Evolutionary conservation across 2,888 invertebrate genomes (phyloP).

Genomic region (Himalopsyche kuldschensis): DNA sequence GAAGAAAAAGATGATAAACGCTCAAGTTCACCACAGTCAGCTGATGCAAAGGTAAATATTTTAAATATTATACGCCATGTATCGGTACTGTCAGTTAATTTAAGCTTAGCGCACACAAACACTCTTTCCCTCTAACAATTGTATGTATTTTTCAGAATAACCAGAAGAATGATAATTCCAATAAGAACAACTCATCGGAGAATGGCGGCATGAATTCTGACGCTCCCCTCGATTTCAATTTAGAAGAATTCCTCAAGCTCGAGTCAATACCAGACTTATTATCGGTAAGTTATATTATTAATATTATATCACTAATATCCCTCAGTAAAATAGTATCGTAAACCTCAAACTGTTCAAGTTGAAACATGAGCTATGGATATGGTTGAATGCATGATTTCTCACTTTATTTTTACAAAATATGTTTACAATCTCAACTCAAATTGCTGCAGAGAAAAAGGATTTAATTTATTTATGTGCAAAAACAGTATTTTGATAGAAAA

Average conservation of each 20-base stretch:
- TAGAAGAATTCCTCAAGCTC: conserved; percentile 83
- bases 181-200: conserved; percentile 39
- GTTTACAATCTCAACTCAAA: too few species aligned
- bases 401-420: too few species aligned
- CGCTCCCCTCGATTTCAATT: conserved; percentile 66
- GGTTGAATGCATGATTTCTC: too few species aligned
- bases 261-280: conserved; percentile 75
- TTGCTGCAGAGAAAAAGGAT: too few species aligned
- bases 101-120: too few species aligned
- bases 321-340: too few species aligned
- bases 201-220: conserved; percentile 45
- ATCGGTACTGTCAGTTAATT: too few species aligned
- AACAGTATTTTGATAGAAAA: too few species aligned
- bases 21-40: background rate
- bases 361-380: too few species aligned
- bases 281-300: conserved; percentile 53
- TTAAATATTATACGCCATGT: background rate
- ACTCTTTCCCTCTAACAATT: background rate
- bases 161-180: conserved; percentile 31
- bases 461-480: too few species aligned
- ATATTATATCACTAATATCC: too few species aligned
- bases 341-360: too few species aligned
- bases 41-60: background rate
- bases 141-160: background rate
- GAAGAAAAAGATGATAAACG: conserved; percentile 52